A percentile compares a stretch with the other conserved stretches of the same genome.
These are phyloP conservation scores for Scaptomyza tumidula DNA, from an alignment of 2,888 invertebrate genomes.

Conservation along the genomic window DNA sequence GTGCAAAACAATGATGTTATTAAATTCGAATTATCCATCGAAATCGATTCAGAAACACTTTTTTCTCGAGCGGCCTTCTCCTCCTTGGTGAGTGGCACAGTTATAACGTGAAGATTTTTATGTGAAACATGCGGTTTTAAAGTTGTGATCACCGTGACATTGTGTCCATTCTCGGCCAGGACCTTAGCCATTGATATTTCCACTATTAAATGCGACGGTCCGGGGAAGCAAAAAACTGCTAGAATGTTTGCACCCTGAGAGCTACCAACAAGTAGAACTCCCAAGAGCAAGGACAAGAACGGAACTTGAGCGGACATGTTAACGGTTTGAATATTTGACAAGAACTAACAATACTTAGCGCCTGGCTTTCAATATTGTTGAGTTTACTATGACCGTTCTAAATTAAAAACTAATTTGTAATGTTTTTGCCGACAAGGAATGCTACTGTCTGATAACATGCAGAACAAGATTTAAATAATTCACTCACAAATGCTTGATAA, in stretches of 20 bases:
- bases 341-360: too few species aligned
- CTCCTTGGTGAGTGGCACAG: conserved; percentile 54
- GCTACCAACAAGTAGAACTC: conserved; percentile 5
- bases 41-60: conserved; percentile 7
- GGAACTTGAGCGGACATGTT: conserved; percentile 7
- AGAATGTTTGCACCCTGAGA: conserved; percentile 73
- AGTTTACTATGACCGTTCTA: neutral
- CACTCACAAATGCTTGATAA: neutral
- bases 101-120: conserved; percentile 61
- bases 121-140: conserved; percentile 66
- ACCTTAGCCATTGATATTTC: conserved; percentile 76
- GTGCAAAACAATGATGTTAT: conserved; percentile 25
- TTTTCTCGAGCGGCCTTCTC: conserved; percentile 18
- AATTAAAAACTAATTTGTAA: neutral
- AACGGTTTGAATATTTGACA: neutral
- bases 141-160: conserved; percentile 80
- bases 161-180: conserved; percentile 80
- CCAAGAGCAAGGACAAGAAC: neutral
- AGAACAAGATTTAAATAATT: neutral
- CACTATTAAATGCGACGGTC: conserved; percentile 81
- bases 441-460: neutral
- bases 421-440: neutral
- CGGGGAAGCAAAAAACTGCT: conserved; percentile 73
- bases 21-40: conserved; percentile 48
- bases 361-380: neutral